Conservation (phyloP, 2,113 vertebrate species). For the Panthera uncia region DNA sequence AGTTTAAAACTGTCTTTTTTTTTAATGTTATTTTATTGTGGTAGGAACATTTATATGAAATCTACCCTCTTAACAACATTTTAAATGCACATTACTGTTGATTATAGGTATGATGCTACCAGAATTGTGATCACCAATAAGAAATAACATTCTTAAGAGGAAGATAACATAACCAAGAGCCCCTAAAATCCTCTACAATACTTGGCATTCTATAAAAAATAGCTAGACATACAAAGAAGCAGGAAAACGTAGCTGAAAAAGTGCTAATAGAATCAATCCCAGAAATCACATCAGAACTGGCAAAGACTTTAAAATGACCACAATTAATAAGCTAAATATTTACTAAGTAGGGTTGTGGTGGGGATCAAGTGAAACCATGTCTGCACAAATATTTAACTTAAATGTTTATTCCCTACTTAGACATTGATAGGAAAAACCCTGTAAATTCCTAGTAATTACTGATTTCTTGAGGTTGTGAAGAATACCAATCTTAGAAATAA, state of each 20-base stretch:
- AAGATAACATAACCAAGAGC: background rate
- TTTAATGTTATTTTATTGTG: background rate
- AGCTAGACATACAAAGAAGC: background rate
- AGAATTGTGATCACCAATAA: background rate
- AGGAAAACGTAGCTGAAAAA: background rate
- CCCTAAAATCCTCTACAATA: background rate
- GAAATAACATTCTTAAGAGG: background rate
- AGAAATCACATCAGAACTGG: background rate
- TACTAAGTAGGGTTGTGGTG: background rate
- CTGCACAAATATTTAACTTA: background rate
- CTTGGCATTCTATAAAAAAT: background rate
- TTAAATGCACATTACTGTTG: background rate
- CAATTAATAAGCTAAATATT: slow-evolving; percentile 25
- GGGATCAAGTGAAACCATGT: background rate
- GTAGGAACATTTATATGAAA: background rate
- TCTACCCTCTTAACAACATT: background rate
- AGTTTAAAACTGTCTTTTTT: background rate
- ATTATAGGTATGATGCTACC: background rate
- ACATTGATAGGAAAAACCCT: slow-evolving; percentile 4
- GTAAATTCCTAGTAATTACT: slow-evolving; percentile 17
- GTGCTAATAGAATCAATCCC: background rate
- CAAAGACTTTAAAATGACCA: background rate
- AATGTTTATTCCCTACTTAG: background rate
- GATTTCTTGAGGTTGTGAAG: background rate
- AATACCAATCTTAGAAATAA: slow-evolving; percentile 29